Base-by-base conservation (phyloP, 2,888 invertebrate species). In the Myopa testacea region DNA sequence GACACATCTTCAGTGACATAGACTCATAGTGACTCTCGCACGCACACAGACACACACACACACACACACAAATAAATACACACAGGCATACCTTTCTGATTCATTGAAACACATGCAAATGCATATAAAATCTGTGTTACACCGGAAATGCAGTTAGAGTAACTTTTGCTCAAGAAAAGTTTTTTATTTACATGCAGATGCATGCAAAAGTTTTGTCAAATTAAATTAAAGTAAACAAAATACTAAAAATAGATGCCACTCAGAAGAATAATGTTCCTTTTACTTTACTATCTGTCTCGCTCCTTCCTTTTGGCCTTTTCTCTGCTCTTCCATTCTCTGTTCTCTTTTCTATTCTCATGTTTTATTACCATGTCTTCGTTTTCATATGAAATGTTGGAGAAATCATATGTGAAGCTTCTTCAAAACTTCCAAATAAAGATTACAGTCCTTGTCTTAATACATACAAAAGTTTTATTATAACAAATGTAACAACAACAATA, bases 191-290 rank as follows among this genome's bases (percentile, higher is more conserved):
- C 37, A 37, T 63, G 34, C 12, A 37, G 65, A 65, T 65, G 65
- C 65, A 65, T 5, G 38, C 65, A 65, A 65, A 65, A 65, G 37
- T 65, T 65, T 37, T 34, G 37, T 38, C 14, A 65, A 65, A 65
- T 65, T 65, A 37, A 65, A 65, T 65, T 37, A 65, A 65, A 38
- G 12, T 65, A 65, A 65, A 38, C 62, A 34, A 65, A 65, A 37
- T 14, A 38, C 65, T 38, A 38, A 38, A 65, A 7, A 6, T 38
- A 38, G 10, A 4, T 38, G 65, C 38, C 65, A 65, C 37, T 65
- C 65, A 37, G 37, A 10, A 37, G 6, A 34, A 65, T 34, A 10
- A 38, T 62, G 5, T 26, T 19, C 19, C 26, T 62, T 62, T 62
- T 1, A 3, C 34, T 62, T 19, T 6, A n/a, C 34, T 62, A 6